Base-by-base conservation (phyloP, 2,888 invertebrate genomes). In the Bombyx huttoni region DNA sequence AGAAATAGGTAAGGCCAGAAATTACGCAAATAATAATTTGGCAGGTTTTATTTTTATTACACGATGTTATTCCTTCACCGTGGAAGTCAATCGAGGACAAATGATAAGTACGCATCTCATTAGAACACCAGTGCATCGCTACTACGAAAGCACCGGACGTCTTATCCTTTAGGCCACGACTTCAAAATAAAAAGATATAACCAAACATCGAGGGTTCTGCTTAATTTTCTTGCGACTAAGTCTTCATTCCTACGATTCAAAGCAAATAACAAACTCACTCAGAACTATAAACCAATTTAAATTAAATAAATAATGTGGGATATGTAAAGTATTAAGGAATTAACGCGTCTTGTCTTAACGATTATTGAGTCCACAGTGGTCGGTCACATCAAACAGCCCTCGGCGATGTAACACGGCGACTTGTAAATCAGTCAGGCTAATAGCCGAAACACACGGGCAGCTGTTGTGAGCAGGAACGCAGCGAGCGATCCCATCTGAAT, bases 301-400 rank as follows among this genome's bases (percentile, higher is more conserved):
- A 67, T 59, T 51, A 60, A 64, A 73, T 73, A 67, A 74, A 71
- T 62, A 64, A 40, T 61, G 59, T 64, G 56, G 65, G 68, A 65
- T 68, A 66, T 67, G 56, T 60, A 48, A 69, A 68, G 68, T 64
- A 56, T 59, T 68, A 73, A 70, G 70, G 72, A 74, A 78, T 78
- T 75, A 78, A 78, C 72, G 71, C 70, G 70, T 57, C 75, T 79
- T 78, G 77, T 77, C 78, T 81, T 82, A 81, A 83, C 81, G 81
- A 81, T 79, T 81, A 81, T 82, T 77, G 78, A 66, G 70, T 63
- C 75, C 40, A 40, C 40, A 68, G 75, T 75, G 76, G 75, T 75
- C 63, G 63, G 68, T 65, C 64, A 67, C 69, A 61, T 63, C 67
- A 72, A 67, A 70, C 66, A 65, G 65, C 55, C 63, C 60, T 59